Evolutionary conservation across 23 tunicate genomes (phyloP).

Genomic region (Clavelina lepadiformis): DNA sequence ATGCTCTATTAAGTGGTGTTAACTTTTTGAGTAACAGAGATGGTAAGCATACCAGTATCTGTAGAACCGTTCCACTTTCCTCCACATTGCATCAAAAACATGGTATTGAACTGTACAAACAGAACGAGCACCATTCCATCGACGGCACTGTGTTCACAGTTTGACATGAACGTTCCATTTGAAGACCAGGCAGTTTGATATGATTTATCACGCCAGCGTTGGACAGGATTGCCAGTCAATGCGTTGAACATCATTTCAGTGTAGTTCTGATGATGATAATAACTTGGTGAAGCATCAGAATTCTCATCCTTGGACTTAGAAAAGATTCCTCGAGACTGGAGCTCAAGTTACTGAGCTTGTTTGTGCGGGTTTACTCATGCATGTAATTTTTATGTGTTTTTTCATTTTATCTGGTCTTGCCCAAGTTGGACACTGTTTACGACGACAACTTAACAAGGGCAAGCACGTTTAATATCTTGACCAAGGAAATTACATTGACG

Average conservation of each 20-base stretch:
- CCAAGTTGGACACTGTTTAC: too few species aligned
- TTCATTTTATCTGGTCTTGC: too few species aligned
- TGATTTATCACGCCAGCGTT: slow-evolving; percentile 73
- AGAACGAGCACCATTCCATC: slow-evolving; percentile 80
- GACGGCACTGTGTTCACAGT: slow-evolving; percentile 47
- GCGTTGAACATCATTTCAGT: slow-evolving; percentile 36
- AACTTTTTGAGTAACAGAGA: not conserved
- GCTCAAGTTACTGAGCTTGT: too few species aligned
- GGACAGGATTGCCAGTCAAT: slow-evolving; percentile 26
- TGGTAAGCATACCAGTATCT: slow-evolving; percentile 9
- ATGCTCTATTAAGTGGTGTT: not conserved
- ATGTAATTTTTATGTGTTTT: too few species aligned
- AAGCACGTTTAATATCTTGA: too few species aligned
- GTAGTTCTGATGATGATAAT: slow-evolving; percentile 12
- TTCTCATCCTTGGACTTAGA: too few species aligned
- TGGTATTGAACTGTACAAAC: slow-evolving; percentile 14
- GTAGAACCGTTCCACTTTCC: slow-evolving; percentile 39
- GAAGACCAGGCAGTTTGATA: slow-evolving; percentile 32
- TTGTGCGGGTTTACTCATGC: too few species aligned
- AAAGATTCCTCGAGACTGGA: too few species aligned
- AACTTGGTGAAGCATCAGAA: too few species aligned
- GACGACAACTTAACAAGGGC: too few species aligned
- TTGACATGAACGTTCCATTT: slow-evolving; percentile 24
- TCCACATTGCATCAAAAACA: slow-evolving; percentile 1
- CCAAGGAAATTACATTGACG: too few species aligned